phyloP scores from a whole-genome alignment of 2,888 invertebrate genomes.

The Trichacis sp. region DNA sequence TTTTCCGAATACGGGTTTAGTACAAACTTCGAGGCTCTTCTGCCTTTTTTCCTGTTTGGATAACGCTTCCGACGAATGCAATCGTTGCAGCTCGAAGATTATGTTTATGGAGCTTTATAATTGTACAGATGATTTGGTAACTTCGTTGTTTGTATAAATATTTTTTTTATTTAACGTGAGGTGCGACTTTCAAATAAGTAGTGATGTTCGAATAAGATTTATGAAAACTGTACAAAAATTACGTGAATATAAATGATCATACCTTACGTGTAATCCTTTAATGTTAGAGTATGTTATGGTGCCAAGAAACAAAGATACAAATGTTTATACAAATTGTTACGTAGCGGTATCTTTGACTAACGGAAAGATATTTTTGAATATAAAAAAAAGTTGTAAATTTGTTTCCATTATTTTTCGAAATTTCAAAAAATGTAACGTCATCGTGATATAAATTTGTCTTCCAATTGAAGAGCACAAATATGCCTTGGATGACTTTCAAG shows the following conservation, averaged over 20 bases:
- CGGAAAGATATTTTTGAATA: neutral
- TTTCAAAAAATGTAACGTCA: neutral
- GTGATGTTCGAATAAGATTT: neutral
- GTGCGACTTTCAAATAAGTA: neutral
- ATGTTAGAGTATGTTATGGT: neutral
- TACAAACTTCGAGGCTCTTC: no score
- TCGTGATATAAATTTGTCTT: slow-evolving; percentile 1
- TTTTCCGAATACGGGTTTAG: no score
- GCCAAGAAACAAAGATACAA: neutral
- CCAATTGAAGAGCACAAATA: neutral
- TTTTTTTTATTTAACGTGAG: neutral
- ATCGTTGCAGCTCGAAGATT: neutral
- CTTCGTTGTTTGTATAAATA: neutral
- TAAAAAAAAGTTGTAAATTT: neutral
- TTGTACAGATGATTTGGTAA: neutral
- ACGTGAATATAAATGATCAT: neutral
- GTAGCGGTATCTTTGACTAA: neutral
- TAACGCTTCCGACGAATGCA: neutral
- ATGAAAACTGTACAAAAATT: neutral
- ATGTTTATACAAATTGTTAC: neutral
- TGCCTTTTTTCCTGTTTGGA: no score
- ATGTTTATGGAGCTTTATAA: neutral
- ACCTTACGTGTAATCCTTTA: neutral
- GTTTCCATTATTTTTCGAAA: neutral
- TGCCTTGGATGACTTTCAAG: neutral